A percentile compares a stretch with the other conserved stretches of the same genome.
These are phyloP conservation scores for Pogoniulus pusillus DNA, from an alignment of 2,797 vertebrate species.

Conservation along the genomic window DNA sequence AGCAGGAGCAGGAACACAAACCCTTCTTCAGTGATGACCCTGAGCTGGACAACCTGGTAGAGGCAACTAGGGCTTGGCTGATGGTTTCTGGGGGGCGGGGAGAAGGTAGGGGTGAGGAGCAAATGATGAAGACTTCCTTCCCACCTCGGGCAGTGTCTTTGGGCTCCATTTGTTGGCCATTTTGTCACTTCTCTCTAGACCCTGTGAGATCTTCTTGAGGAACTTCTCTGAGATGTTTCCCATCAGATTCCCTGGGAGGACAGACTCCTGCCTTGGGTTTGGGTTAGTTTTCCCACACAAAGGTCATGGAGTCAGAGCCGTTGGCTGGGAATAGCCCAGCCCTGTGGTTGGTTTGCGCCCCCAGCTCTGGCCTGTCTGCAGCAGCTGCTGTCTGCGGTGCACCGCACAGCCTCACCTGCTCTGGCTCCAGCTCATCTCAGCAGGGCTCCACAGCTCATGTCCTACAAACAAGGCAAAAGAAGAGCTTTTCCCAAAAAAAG, in stretches of 20 bases:
- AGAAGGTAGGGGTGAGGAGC: background rate
- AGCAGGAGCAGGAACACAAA: constrained; percentile 97
- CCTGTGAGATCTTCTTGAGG: background rate
- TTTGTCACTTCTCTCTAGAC: background rate
- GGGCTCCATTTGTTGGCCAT: background rate
- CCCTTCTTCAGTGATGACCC: constrained; percentile 98
- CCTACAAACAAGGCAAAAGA: background rate
- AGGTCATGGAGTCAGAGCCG: background rate
- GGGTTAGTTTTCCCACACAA: background rate
- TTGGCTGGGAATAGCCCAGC: background rate
- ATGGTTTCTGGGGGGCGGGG: background rate
- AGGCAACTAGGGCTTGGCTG: constrained; percentile 19
- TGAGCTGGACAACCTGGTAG: constrained; percentile 96
- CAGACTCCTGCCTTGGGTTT: background rate
- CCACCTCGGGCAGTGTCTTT: background rate
- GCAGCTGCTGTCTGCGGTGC: background rate
- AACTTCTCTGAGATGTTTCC: background rate
- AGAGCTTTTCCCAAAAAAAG: background rate
- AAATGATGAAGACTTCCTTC: background rate
- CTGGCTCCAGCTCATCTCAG: background rate
- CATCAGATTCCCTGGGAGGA: background rate
- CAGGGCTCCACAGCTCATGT: background rate
- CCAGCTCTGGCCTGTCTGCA: background rate
- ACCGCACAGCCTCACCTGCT: accelerated
- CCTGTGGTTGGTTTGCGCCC: accelerated